Evolutionary conservation across 2,797 vertebrate genomes (phyloP).

Genomic region (Steatocranus sp.): DNA sequence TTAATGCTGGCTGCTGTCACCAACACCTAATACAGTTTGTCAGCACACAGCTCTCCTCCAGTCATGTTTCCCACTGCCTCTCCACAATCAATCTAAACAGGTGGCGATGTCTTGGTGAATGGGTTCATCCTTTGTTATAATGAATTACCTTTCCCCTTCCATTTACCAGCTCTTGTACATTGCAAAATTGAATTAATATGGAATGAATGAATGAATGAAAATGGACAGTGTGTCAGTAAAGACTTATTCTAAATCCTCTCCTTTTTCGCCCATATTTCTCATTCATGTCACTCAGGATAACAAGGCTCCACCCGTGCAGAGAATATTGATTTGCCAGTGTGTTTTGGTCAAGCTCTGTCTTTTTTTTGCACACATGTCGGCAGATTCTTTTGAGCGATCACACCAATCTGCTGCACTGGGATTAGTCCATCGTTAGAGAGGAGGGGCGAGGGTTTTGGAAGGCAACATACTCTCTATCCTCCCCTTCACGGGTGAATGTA

Average conservation of each 20-base stretch:
- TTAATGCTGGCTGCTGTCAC: not conserved
- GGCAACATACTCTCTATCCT: slow-evolving; percentile 8
- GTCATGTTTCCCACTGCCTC: not conserved
- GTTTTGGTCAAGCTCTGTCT: slow-evolving; percentile 44
- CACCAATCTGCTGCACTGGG: slow-evolving; percentile 69
- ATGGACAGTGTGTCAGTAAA: not conserved
- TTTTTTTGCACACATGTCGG: slow-evolving; percentile 47
- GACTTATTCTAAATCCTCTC: not conserved
- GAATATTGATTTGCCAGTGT: slow-evolving; percentile 52
- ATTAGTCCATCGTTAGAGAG: slow-evolving; percentile 38
- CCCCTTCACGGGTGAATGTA: slow-evolving; percentile 4
- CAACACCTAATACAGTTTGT: not conserved
- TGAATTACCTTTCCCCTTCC: not conserved
- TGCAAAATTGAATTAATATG: not conserved
- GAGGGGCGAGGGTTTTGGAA: slow-evolving; percentile 47
- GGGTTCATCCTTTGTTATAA: not conserved
- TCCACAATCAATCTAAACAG: not conserved
- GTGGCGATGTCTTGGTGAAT: not conserved
- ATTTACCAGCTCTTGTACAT: not conserved
- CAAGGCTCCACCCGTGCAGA: slow-evolving; percentile 12
- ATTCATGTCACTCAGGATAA: slow-evolving; percentile 34
- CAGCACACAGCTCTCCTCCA: not conserved
- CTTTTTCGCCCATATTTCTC: not conserved
- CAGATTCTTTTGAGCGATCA: slow-evolving; percentile 64
- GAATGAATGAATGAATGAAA: slow-evolving; percentile 15